Base-by-base conservation (phyloP, 2,888 invertebrate species). In the Drosophila robusta region DNA sequence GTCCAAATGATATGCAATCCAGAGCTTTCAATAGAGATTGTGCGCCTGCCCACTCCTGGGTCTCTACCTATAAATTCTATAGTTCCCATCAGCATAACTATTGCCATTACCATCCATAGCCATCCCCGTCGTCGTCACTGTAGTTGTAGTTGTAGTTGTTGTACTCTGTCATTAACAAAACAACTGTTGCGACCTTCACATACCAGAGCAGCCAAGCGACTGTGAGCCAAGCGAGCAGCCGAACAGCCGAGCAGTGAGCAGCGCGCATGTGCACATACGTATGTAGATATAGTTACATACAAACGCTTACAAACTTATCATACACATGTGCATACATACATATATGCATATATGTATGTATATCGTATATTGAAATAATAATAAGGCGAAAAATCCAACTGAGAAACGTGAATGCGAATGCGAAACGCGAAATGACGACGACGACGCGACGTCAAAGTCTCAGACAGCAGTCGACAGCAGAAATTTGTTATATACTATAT, bases 161-260 rank as follows among this genome's bases (percentile, higher is more conserved):
- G 80, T 89, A 79, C 77, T 89, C 90, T 87, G 90, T 90, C 90
- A 91, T 91, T 91, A 91, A 91, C 86, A 90, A 91, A 91, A 90
- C 90, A 91, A 91, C 91, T 91, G 89, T 83, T 91, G 92, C 92
- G 92, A 90, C 91, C 92, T 91, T 91, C 90, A 86, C 91, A 91
- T 91, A 90, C 91, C 91, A 90, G 90, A 92, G 91, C 91, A 90
- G 54, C 90, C 83, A 75, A 87, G 83, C 90, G 88, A 90, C 85
- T 89, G 81, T 71, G 89, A 78, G 80, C 76, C 66, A 71, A 75
- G 60, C 61, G 74, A 81, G 74, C 58, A 72, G 58, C 63, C 62
- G 39, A 26, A 38, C 22, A 38, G 55, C 29, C 34, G 56, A 58
- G 58, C 50, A 49, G 57, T 24, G 41, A 46, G 56, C 68, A 76